Evolutionary conservation across 2,888 invertebrate species (phyloP).

Genomic region (Ornithoptera priamus): DNA sequence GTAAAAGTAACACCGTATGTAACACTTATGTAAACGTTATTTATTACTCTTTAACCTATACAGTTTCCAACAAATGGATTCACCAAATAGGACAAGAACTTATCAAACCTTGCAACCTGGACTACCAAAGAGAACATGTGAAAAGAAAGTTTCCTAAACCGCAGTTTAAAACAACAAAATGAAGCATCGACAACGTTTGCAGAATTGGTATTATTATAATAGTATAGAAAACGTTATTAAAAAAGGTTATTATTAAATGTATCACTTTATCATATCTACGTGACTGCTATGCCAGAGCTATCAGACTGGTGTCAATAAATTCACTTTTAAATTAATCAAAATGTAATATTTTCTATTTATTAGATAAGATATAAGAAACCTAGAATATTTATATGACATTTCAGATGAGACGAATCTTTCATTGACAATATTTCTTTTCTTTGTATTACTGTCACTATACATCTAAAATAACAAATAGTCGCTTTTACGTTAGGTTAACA

Average conservation of each 20-base stretch:
- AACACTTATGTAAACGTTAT: not conserved
- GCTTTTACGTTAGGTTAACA: not conserved
- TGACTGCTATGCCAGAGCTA: not conserved
- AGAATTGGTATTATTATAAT: not conserved
- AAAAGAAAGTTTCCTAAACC: constrained; percentile 51
- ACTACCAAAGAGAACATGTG: constrained; percentile 66
- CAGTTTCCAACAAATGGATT: constrained; percentile 95
- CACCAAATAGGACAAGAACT: constrained; percentile 95
- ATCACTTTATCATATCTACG: not conserved
- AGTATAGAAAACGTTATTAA: not conserved
- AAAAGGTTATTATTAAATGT: not conserved
- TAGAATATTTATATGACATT: not conserved
- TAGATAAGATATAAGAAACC: too few relatives aligned
- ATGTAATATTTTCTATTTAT: too few relatives aligned
- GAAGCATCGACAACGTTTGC: not conserved
- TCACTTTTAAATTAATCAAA: too few relatives aligned
- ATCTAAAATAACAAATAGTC: not conserved
- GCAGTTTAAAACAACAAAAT: constrained; percentile 52
- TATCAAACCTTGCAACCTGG: constrained; percentile 81
- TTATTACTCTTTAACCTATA: constrained; percentile 34
- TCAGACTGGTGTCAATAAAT: not conserved
- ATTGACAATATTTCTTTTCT: not conserved
- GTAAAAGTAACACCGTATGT: not conserved
- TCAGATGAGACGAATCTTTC: not conserved
- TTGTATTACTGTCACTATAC: not conserved